A percentile compares a stretch with the other conserved stretches of the same genome.
These are phyloP conservation scores for Eupithecia inturbata DNA, from an alignment of 2,888 invertebrate genomes.

Conservation along the genomic window DNA sequence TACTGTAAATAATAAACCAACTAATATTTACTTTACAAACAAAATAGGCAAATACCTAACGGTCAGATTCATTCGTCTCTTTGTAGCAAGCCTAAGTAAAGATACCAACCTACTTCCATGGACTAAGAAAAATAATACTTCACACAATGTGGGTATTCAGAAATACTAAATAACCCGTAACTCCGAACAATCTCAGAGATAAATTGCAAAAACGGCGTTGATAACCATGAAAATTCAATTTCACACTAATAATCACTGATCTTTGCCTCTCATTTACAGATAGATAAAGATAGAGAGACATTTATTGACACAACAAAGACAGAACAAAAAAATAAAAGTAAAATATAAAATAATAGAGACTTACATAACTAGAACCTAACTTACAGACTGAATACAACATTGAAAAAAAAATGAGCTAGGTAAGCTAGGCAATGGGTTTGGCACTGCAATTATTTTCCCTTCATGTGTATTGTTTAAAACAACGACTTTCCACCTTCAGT, in stretches of 20 bases:
- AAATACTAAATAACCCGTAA: not conserved
- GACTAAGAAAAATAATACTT: not conserved
- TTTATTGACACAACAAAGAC: too few relatives aligned
- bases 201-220: conserved; percentile 36
- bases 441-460: conserved; percentile 9
- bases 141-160: not conserved
- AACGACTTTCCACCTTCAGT: conserved; percentile 5
- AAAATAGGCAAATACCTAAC: not conserved
- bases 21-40: not conserved
- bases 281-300: too few relatives aligned
- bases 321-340: too few relatives aligned
- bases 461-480: not conserved
- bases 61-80: not conserved
- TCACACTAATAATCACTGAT: conserved; percentile 38
- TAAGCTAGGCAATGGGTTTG: too few relatives aligned
- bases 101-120: not conserved
- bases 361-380: too few relatives aligned
- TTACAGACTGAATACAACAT: too few relatives aligned
- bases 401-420: too few relatives aligned
- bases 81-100: not conserved
- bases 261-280: conserved; percentile 30
- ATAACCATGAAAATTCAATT: conserved; percentile 36
- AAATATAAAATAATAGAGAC: too few relatives aligned
- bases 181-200: conserved; percentile 24
- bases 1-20: not conserved